Evolutionary conservation across 2,113 vertebrate species (phyloP), one percentile per base, ranked within the genome.

Genomic region (Nothoprocta pentlandii): DNA sequence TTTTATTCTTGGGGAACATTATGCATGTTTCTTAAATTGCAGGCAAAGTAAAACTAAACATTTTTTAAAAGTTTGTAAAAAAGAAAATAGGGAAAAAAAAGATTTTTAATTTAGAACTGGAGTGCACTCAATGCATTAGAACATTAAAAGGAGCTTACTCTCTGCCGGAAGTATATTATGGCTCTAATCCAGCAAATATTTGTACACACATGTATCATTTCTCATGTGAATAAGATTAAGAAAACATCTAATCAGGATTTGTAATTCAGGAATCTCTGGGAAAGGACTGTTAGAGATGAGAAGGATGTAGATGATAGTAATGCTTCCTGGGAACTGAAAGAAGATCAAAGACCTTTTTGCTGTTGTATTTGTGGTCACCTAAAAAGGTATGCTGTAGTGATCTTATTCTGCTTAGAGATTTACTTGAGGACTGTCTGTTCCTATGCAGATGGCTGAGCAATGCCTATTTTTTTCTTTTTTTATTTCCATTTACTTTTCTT

Each of bases 161-260:
- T 91, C 42, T 41, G 89, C 47, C 44, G 78, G 89, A 87, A 92
- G 13, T 36, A 59, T 80, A 92, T 58, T 85, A 92, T 69, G 78
- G 41, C 91, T 81, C 30, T 92, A 93, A 93, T 93, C 67, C 84
- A 92, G 69, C 85, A 95, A 95, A 94, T 93, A 91, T 89, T 94
- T 95, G 75, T 89, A 75, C 85, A 85, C 59, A 63, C 56, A 66
- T 93, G n/a, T 77, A 89, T 77, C 17, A 73, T 94, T 77, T 63
- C 91, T 91, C 87, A 85, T 59, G 76, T 89, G 87, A 89, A 85
- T 87, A 89, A 89, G 75, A 91, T 80, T 96, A 89, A 91, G 93
- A 92, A 94, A 30, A 12, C 80, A 77, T 53, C 76, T 94, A 94
- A 93, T 97, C 92, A 94, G 80, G 54, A 89, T 87, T 85, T 89